phyloP scores from a whole-genome alignment of 2,113 vertebrate species.

The Varanus komodoensis region DNA sequence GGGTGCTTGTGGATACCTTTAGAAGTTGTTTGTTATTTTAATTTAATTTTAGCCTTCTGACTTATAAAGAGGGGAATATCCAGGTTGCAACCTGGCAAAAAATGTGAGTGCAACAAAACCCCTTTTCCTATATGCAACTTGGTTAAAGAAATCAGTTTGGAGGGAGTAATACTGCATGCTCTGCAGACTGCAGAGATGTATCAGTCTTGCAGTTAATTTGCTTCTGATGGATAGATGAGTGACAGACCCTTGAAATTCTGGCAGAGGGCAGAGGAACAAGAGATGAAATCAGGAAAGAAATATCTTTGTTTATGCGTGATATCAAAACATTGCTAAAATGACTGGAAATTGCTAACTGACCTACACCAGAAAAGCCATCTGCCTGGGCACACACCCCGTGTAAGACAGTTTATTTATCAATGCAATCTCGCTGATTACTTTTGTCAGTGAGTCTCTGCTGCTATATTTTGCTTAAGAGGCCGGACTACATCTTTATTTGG shows the following conservation, averaged over 20 bases:
- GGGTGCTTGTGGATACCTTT: background rate
- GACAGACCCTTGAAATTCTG: background rate
- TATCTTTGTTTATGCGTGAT: background rate
- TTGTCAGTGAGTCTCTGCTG: background rate
- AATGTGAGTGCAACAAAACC: background rate
- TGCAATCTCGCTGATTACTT: background rate
- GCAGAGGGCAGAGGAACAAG: background rate
- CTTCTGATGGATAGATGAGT: background rate
- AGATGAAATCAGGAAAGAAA: background rate
- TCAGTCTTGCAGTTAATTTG: background rate
- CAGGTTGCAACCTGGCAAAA: background rate
- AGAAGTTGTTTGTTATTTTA: background rate
- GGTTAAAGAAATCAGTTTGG: background rate
- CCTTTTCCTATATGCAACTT: background rate
- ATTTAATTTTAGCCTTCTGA: background rate
- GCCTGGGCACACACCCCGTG: background rate
- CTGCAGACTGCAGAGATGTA: background rate
- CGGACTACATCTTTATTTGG: background rate
- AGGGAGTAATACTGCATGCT: background rate
- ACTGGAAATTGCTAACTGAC: slow-evolving; percentile 1
- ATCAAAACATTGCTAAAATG: slow-evolving; percentile 1
- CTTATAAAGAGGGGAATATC: background rate
- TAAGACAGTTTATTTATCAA: background rate
- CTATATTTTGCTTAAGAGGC: background rate
- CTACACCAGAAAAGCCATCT: background rate